Evolutionary conservation across 2,888 invertebrate genomes (phyloP).

Genomic region (Nudaria mundana): DNA sequence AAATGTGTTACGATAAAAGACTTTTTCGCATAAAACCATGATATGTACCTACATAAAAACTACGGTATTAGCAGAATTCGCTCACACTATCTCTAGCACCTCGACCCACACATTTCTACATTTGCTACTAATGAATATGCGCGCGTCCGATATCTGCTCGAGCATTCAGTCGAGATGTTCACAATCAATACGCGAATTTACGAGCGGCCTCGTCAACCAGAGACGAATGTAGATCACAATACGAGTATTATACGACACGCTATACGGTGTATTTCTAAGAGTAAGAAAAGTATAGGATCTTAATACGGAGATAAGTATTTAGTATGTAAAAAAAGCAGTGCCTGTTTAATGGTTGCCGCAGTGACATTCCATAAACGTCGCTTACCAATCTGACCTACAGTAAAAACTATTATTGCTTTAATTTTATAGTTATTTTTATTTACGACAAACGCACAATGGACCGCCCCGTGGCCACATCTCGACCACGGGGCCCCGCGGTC

Average conservation of each 20-base stretch:
- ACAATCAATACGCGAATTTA: constrained; percentile 38
- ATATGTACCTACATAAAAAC: too few relatives aligned
- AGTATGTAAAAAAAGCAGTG: constrained; percentile 12
- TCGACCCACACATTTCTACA: constrained; percentile 11
- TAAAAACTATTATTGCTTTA: constrained; percentile 42
- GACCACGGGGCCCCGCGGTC: constrained; percentile 31
- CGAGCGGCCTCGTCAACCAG: constrained; percentile 19
- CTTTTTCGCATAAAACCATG: too few relatives aligned
- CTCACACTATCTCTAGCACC: constrained; percentile 14
- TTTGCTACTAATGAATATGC: constrained; percentile 15
- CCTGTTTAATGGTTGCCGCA: constrained; percentile 19
- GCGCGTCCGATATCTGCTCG: constrained; percentile 11
- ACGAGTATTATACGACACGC: constrained; percentile 7
- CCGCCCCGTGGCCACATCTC: constrained; percentile 24
- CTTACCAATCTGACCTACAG: constrained; percentile 27
- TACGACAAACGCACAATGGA: constrained; percentile 38
- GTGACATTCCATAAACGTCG: constrained; percentile 5
- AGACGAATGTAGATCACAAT: constrained; percentile 8
- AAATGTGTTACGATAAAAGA: too few relatives aligned
- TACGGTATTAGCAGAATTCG: background rate
- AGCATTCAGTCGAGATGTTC: constrained; percentile 32
- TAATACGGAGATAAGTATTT: too few relatives aligned
- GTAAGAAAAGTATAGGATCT: too few relatives aligned
- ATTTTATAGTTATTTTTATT: constrained; percentile 44
- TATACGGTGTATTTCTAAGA: too few relatives aligned